These are phyloP conservation scores for Polyodon spathula DNA, from an alignment of 2,113 vertebrate species.

Conservation along the genomic window DNA sequence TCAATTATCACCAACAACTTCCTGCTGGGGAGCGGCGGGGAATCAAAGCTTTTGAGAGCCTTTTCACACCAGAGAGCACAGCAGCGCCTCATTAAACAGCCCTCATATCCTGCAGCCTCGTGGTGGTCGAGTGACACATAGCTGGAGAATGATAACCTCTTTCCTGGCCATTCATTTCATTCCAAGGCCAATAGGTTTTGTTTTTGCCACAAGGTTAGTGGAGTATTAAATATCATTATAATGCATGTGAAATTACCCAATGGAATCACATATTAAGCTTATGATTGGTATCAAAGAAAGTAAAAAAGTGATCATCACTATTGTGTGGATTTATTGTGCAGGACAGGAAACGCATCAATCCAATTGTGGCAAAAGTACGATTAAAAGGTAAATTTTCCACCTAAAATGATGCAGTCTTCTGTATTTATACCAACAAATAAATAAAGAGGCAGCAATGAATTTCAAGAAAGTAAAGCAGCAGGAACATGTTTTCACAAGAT, in stretches of 20 bases:
- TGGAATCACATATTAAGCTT: no score
- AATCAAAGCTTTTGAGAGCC: conserved; percentile 95
- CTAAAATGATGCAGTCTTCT: no score
- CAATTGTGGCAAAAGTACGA: no score
- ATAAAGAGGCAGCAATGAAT: no score
- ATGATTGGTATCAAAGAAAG: no score
- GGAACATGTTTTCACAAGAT: no score
- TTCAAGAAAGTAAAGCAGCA: no score
- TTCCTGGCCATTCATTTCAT: conserved; percentile 71
- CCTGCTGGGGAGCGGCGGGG: conserved; percentile 94
- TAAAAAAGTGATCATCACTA: no score
- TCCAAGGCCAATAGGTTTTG: conserved; percentile 50
- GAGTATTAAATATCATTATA: conserved; percentile 47
- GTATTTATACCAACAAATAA: no score
- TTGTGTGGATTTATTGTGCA: no score
- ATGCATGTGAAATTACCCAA: conserved; percentile 19
- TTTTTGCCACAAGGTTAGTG: conserved; percentile 32
- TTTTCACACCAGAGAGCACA: conserved; percentile 96
- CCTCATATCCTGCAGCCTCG: conserved; percentile 86
- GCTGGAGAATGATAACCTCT: conserved; percentile 88
- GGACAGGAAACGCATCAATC: no score
- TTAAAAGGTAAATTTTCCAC: no score
- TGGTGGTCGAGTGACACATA: conserved; percentile 85
- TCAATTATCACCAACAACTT: conserved; percentile 99
- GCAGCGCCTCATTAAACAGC: conserved; percentile 98